These are phyloP conservation scores for Acleris laterana DNA, from an alignment of 2,888 invertebrate species.

Conservation along the genomic window DNA sequence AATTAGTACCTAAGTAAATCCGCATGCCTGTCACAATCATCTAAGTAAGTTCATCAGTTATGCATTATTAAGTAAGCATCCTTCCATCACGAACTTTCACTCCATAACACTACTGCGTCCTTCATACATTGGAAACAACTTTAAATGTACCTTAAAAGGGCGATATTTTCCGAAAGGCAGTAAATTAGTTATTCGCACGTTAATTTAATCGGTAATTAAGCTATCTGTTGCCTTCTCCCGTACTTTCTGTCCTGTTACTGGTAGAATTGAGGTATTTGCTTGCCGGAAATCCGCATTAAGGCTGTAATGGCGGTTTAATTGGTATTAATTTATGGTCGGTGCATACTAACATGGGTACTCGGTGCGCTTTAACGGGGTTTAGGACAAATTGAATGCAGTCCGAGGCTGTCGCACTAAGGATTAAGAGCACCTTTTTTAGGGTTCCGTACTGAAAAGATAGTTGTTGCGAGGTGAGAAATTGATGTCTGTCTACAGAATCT, in stretches of 20 bases:
- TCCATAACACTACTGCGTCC: no score
- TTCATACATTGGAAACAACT: no score
- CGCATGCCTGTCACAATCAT: no score
- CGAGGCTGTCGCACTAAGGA: not conserved
- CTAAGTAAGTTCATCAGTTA: no score
- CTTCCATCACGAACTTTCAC: no score
- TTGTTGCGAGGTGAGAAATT: no score
- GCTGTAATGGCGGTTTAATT: constrained; percentile 33
- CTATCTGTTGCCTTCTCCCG: constrained; percentile 14
- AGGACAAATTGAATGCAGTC: constrained; percentile 26
- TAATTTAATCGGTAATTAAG: constrained; percentile 20
- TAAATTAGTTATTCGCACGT: constrained; percentile 16
- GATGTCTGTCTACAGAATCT: no score
- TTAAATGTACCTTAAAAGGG: no score
- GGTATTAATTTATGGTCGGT: constrained; percentile 23
- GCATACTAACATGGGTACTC: constrained; percentile 7
- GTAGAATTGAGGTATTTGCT: constrained; percentile 27
- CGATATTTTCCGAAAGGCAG: not conserved
- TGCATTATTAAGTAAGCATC: no score
- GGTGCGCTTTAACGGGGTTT: constrained; percentile 2
- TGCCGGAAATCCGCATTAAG: constrained; percentile 36
- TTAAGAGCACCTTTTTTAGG: no score
- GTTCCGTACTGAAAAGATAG: no score
- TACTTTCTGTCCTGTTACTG: constrained; percentile 22
- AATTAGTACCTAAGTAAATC: no score